Conservation (phyloP, 2,113 vertebrate species). For the Pseudopodoces humilis region DNA sequence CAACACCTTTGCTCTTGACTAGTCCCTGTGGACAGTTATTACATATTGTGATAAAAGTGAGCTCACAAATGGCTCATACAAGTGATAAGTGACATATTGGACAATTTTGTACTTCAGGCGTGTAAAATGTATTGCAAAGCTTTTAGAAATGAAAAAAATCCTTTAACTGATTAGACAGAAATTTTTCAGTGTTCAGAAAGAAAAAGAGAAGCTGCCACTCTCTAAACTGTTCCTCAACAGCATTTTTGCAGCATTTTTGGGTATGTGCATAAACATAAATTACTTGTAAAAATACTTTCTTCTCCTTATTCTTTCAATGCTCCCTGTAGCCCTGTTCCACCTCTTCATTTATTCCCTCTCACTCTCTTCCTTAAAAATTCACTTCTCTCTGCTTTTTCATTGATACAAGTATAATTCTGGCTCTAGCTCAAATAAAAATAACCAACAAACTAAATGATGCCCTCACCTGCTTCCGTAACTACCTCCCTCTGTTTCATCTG, state of each 20-base stretch:
- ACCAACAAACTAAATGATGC: background rate
- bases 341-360: background rate
- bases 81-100: background rate
- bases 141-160: background rate
- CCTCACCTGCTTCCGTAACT: background rate
- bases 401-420: background rate
- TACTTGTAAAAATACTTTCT: background rate
- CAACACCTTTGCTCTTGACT: background rate
- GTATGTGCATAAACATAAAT: background rate
- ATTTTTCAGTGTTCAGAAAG: accelerated
- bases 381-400: background rate
- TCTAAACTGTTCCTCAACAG: background rate
- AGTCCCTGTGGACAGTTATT: background rate
- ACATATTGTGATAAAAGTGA: background rate
- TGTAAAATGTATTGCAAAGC: background rate
- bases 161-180: background rate
- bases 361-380: background rate
- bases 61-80: background rate
- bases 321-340: background rate
- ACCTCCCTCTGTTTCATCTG: background rate
- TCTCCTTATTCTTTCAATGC: background rate
- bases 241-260: background rate
- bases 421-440: background rate
- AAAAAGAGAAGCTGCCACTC: background rate
- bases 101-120: background rate